Conservation (phyloP, 2,888 invertebrate genomes). For the Cecidostiba fungosa region DNA sequence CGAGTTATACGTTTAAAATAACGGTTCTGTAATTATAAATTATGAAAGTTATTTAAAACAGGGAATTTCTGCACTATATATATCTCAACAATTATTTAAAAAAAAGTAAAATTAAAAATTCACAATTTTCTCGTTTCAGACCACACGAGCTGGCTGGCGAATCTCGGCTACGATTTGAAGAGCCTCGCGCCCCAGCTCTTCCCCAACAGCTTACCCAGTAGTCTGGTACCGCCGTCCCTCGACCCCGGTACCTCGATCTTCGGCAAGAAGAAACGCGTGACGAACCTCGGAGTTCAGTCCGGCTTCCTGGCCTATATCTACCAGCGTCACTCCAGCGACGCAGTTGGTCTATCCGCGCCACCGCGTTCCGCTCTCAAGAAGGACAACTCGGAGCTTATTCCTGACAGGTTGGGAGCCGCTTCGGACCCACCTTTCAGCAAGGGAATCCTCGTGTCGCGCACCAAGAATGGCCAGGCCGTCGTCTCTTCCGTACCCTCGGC, state of each 20-base stretch:
- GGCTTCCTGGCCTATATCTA: slow-evolving; percentile 92
- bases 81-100: too few species aligned
- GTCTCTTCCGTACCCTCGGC: slow-evolving; percentile 94
- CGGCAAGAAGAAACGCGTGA: slow-evolving; percentile 79
- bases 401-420: slow-evolving; percentile 90
- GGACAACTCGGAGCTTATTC: slow-evolving; percentile 87
- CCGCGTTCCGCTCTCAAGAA: slow-evolving; percentile 90
- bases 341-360: slow-evolving; percentile 88
- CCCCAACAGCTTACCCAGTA: slow-evolving; percentile 86
- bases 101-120: neutral
- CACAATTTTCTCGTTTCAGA: slow-evolving; percentile 82
- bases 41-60: neutral
- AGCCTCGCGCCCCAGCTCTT: slow-evolving; percentile 93
- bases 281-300: slow-evolving; percentile 89
- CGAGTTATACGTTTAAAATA: neutral
- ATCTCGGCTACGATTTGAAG: slow-evolving; percentile 92
- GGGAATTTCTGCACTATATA: too few species aligned
- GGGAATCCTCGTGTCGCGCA: slow-evolving; percentile 91
- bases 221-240: slow-evolving; percentile 85
- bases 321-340: slow-evolving; percentile 89
- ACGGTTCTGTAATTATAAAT: too few species aligned
- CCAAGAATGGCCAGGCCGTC: slow-evolving; percentile 89
- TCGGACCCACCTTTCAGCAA: slow-evolving; percentile 94
- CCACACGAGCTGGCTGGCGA: slow-evolving; percentile 92
- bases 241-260: slow-evolving; percentile 84